phyloP scores from a whole-genome alignment of 2,113 vertebrate species.

The Geococcyx californianus region DNA sequence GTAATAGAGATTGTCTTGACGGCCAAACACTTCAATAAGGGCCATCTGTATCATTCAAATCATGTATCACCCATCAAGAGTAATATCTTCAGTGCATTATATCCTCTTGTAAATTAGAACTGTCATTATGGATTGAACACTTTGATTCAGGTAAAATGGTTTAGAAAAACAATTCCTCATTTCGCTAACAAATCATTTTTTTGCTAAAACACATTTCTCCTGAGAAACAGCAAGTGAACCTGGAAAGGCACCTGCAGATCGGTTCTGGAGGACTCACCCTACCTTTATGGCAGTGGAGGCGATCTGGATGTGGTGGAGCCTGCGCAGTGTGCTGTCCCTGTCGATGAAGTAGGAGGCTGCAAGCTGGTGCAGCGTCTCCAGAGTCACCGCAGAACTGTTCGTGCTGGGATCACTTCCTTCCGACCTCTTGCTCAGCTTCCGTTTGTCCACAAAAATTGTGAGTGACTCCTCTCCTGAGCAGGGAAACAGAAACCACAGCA shows the following conservation, averaged over 20 bases:
- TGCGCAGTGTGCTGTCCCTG: conserved; percentile 81
- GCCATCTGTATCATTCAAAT: background rate
- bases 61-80: background rate
- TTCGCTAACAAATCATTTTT: background rate
- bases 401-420: conserved; percentile 82
- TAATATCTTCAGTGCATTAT: background rate
- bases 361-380: conserved; percentile 81
- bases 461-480: conserved; percentile 92
- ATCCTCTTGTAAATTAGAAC: background rate
- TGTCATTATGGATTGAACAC: background rate
- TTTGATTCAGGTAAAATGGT: background rate
- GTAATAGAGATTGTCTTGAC: background rate
- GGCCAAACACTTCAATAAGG: background rate
- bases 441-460: conserved; percentile 97
- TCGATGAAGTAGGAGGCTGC: conserved; percentile 89
- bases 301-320: conserved; percentile 87
- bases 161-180: background rate
- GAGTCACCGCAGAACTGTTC: conserved; percentile 81
- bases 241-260: background rate
- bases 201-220: background rate
- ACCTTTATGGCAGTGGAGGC: conserved; percentile 89
- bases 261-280: background rate
- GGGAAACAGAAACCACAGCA: background rate
- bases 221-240: background rate
- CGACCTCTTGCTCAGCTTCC: conserved; percentile 89